Percentiles rank a stretch among this genome's conserved stretches.
Conservation (phyloP, 2,113 vertebrate genomes). For the Microcebus griseorufus region DNA sequence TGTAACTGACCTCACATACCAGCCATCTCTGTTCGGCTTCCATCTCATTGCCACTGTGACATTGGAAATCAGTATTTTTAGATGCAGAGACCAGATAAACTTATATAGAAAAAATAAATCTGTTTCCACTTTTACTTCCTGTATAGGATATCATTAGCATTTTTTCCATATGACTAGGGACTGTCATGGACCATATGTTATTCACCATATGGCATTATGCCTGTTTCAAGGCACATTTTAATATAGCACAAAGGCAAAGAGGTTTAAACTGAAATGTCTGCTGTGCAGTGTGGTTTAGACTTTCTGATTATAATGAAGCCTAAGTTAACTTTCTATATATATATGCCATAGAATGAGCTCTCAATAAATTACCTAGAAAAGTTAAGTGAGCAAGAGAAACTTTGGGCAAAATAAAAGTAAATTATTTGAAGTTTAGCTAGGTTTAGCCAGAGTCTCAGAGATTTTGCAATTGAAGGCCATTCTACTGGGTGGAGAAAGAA, state of each 20-base stretch:
- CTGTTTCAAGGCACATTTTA: constrained; percentile 57
- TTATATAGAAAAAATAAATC: constrained; percentile 42
- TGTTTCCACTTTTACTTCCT: constrained; percentile 58
- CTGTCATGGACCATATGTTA: constrained; percentile 57
- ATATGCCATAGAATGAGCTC: neutral
- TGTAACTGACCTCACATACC: neutral
- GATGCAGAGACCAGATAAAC: constrained; percentile 45
- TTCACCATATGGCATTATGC: constrained; percentile 49
- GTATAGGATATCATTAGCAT: constrained; percentile 61
- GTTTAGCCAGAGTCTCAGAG: neutral
- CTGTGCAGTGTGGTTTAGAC: constrained; percentile 6
- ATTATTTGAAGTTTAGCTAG: neutral
- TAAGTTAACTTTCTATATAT: constrained; percentile 15
- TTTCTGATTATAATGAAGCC: constrained; percentile 12
- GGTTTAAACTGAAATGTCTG: constrained; percentile 13
- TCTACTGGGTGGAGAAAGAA: neutral
- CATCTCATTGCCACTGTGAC: neutral
- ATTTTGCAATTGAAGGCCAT: neutral
- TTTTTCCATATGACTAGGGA: constrained; percentile 54
- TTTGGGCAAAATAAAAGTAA: constrained; percentile 47
- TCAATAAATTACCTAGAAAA: constrained; percentile 47
- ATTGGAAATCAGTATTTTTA: constrained; percentile 62
- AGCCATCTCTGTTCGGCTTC: neutral
- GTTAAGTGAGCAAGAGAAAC: neutral
- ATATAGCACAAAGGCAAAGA: constrained; percentile 49